Conservation (phyloP, 1,140 invertebrate species). For the Myzus persicae region DNA sequence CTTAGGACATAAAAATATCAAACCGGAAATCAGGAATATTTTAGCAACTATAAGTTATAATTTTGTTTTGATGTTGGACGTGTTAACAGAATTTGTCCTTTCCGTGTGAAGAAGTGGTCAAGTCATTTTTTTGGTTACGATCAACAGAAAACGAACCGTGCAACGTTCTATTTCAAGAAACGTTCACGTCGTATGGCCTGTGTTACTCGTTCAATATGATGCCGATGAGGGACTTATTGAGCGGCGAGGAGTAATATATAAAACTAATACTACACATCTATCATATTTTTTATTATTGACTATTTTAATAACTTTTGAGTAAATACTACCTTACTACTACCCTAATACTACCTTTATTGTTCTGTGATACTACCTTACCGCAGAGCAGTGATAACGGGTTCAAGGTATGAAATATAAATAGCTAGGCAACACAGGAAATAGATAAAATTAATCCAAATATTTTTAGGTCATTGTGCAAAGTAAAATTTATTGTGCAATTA, state of each 20-base stretch:
- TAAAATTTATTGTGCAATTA: too few species aligned
- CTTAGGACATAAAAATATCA: not conserved
- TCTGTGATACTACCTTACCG: too few species aligned
- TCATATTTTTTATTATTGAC: too few species aligned
- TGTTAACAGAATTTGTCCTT: conserved; percentile 41
- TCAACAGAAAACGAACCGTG: not conserved
- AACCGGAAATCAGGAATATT: not conserved
- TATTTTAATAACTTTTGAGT: too few species aligned
- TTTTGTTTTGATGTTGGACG: not conserved
- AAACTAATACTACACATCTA: not conserved
- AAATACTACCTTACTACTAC: too few species aligned
- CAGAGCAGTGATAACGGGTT: too few species aligned
- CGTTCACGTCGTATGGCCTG: conserved; percentile 18
- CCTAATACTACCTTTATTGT: too few species aligned
- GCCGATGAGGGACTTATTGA: conserved; percentile 25
- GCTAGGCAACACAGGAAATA: too few species aligned
- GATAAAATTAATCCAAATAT: too few species aligned
- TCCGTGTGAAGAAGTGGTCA: not conserved
- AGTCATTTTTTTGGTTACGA: not conserved
- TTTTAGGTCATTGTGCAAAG: too few species aligned
- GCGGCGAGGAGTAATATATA: conserved; percentile 36
- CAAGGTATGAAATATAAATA: too few species aligned
- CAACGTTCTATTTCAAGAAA: conserved; percentile 21
- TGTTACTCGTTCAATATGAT: conserved; percentile 48
- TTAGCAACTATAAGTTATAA: not conserved